Conservation (phyloP, 2,113 vertebrate species). For the Chionomys nivalis region DNA sequence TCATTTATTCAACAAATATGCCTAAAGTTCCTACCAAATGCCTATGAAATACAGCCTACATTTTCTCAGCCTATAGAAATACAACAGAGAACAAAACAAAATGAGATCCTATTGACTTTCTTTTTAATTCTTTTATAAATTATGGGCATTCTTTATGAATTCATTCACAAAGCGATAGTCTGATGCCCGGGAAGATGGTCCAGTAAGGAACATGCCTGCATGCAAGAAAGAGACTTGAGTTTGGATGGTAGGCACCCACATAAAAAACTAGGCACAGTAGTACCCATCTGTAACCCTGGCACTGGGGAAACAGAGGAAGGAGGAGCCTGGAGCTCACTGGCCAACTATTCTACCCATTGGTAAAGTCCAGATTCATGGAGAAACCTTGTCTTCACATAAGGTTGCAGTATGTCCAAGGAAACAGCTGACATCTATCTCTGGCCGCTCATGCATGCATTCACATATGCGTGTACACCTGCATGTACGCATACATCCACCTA, state of each 20-base stretch:
- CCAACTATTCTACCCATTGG: neutral
- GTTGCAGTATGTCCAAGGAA: neutral
- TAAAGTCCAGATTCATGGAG: neutral
- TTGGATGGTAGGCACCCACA: neutral
- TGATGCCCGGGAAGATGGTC: neutral
- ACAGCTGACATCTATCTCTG: too few species aligned
- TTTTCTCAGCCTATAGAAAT: neutral
- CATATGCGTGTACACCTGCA: neutral
- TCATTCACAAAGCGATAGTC: neutral
- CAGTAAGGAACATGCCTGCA: neutral
- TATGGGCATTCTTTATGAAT: neutral
- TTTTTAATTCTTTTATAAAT: conserved; percentile 30
- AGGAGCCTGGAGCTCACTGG: neutral
- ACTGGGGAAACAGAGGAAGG: neutral
- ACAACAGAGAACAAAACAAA: neutral
- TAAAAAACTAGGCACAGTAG: neutral
- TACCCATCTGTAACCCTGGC: neutral
- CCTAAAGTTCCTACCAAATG: neutral
- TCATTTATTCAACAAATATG: neutral
- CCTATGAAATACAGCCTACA: neutral
- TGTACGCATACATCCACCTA: neutral
- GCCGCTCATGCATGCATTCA: too few species aligned
- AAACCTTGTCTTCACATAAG: neutral
- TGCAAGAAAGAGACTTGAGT: too few species aligned
- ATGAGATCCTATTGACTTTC: neutral